These are phyloP conservation scores for Phyllostomus hastatus DNA, from an alignment of 2,113 vertebrate genomes.

Conservation along the genomic window DNA sequence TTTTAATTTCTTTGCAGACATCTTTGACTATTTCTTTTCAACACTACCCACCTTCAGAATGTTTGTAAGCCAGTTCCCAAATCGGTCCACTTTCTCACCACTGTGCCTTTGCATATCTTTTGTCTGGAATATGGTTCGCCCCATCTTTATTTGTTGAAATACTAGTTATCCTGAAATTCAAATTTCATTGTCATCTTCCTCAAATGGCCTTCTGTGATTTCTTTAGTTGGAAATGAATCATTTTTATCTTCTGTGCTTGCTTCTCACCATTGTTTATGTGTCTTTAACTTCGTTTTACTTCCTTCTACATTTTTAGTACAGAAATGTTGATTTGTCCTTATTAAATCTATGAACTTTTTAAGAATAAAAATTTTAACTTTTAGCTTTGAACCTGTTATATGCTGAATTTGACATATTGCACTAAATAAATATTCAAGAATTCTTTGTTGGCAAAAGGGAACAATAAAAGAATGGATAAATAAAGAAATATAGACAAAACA, in stretches of 20 bases:
- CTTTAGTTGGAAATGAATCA: background rate
- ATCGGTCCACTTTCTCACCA: background rate
- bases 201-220: background rate
- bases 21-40: background rate
- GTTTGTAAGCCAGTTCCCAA: background rate
- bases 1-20: background rate
- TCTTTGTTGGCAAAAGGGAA: background rate
- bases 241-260: background rate
- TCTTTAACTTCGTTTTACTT: slow-evolving; percentile 3
- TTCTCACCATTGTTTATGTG: background rate
- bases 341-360: background rate
- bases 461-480: background rate
- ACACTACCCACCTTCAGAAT: background rate
- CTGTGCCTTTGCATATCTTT: background rate
- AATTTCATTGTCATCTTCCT: background rate
- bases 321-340: background rate
- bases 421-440: background rate
- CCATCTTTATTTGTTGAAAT: background rate
- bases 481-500: background rate
- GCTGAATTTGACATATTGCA: background rate
- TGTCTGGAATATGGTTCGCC: background rate
- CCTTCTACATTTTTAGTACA: background rate
- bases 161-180: background rate
- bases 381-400: background rate
- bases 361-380: background rate